Evolutionary conservation across 2,113 vertebrate species (phyloP).

Genomic region (Channa maculata): DNA sequence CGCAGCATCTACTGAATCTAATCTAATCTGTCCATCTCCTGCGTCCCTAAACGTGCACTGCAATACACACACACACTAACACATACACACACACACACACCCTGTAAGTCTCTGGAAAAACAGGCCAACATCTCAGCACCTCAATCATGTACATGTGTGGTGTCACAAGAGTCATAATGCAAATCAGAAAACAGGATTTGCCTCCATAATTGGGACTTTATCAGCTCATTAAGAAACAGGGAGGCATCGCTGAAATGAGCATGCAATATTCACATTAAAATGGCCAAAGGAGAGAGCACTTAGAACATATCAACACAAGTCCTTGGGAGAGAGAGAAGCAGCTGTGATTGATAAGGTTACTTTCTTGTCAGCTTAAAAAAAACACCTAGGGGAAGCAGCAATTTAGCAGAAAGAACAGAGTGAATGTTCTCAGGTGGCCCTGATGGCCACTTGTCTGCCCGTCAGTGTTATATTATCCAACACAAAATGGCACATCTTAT

Average conservation of each 20-base stretch:
- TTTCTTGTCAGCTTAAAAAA: slow-evolving; percentile 65
- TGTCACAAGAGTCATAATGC: slow-evolving; percentile 64
- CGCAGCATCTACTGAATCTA: slow-evolving; percentile 73
- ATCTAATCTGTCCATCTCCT: slow-evolving; percentile 78
- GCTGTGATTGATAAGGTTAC: slow-evolving; percentile 76
- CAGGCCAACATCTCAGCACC: slow-evolving; percentile 53
- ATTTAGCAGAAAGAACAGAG: slow-evolving; percentile 61
- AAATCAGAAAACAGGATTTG: slow-evolving; percentile 75
- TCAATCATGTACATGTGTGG: slow-evolving; percentile 66
- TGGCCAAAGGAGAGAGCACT: slow-evolving; percentile 63
- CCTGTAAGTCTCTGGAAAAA: slow-evolving; percentile 31
- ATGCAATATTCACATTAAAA: slow-evolving; percentile 64
- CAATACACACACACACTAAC: neutral
- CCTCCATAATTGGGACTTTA: slow-evolving; percentile 75
- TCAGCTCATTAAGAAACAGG: slow-evolving; percentile 77
- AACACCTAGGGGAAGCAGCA: slow-evolving; percentile 55
- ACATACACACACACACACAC: slow-evolving; percentile 16
- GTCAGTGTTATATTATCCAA: slow-evolving; percentile 48
- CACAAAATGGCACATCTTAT: slow-evolving; percentile 69
- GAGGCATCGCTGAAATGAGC: slow-evolving; percentile 68
- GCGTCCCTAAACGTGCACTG: slow-evolving; percentile 46
- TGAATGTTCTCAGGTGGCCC: slow-evolving; percentile 68
- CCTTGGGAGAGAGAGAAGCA: slow-evolving; percentile 66
- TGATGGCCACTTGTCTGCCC: slow-evolving; percentile 64
- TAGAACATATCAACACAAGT: slow-evolving; percentile 63